Percentiles rank a stretch among this genome's conserved stretches.
phyloP scores from a whole-genome alignment of 2,888 invertebrate genomes.

The Athrips mouffetella region DNA sequence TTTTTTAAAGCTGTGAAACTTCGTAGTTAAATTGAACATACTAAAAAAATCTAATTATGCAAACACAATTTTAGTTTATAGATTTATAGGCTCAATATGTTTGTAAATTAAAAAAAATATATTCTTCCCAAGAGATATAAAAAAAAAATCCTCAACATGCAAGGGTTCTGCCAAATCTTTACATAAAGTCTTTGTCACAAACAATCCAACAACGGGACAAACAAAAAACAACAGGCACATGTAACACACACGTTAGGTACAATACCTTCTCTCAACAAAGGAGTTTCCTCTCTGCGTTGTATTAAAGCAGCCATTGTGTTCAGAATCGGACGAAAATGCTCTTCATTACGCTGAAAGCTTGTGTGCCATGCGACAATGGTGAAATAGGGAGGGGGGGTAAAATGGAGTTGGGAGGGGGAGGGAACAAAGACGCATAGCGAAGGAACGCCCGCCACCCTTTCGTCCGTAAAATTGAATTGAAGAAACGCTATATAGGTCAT shows the following conservation, averaged over 20 bases:
- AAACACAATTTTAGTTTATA: no score
- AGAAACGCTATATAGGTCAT: slow-evolving; percentile 76
- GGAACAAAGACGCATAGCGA: slow-evolving; percentile 66
- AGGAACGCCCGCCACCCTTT: slow-evolving; percentile 68
- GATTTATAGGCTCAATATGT: no score
- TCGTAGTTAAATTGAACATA: no score
- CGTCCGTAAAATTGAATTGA: slow-evolving; percentile 77
- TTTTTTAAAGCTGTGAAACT: no score
- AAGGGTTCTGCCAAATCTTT: slow-evolving; percentile 8
- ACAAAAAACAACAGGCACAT: slow-evolving; percentile 56
- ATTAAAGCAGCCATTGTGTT: slow-evolving; percentile 72
- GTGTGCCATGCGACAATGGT: slow-evolving; percentile 75
- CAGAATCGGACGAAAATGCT: slow-evolving; percentile 79
- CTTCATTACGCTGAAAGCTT: slow-evolving; percentile 80
- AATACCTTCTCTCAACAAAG: slow-evolving; percentile 63
- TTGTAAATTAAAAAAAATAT: not conserved
- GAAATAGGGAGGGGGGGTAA: slow-evolving; percentile 41
- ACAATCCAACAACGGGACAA: slow-evolving; percentile 64
- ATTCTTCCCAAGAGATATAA: not conserved
- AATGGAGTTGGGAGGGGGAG: slow-evolving; percentile 34
- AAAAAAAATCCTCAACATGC: slow-evolving; percentile 19
- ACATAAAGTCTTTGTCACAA: slow-evolving; percentile 43
- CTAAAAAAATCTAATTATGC: no score
- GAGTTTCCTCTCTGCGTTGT: slow-evolving; percentile 73
- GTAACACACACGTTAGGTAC: slow-evolving; percentile 66